phyloP scores from a whole-genome alignment of 2,888 invertebrate genomes.

The Scaptomyza caliginosa region DNA sequence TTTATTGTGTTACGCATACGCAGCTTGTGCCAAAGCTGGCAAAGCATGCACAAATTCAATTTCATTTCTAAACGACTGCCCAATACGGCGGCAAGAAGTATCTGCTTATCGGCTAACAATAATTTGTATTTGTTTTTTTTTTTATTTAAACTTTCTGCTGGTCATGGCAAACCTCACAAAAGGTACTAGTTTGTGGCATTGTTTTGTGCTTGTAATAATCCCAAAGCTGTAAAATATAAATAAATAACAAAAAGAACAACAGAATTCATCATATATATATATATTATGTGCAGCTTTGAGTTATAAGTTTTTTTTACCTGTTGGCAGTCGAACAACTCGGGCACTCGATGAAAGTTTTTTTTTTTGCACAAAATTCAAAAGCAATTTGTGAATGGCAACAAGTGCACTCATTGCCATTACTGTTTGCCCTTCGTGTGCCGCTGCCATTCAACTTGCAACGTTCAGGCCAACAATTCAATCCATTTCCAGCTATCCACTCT shows the following conservation, averaged over 20 bases:
- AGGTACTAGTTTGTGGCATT: conserved; percentile 24
- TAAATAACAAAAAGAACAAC: background rate
- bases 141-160: conserved; percentile 18
- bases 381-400: conserved; percentile 65
- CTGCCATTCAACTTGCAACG: conserved; percentile 10
- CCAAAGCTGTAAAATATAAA: conserved; percentile 3
- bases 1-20: conserved; percentile 63
- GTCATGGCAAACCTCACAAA: conserved; percentile 8
- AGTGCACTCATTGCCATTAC: conserved; percentile 54
- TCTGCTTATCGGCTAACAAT: background rate
- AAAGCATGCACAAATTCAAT: conserved; percentile 34
- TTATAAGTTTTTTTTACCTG: conserved; percentile 58
- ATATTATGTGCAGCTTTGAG: conserved; percentile 34
- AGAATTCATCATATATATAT: too few relatives aligned
- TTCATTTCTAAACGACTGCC: conserved; percentile 16
- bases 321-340: conserved; percentile 35
- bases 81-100: background rate
- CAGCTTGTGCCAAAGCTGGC: conserved; percentile 30
- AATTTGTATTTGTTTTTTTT: background rate
- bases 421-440: conserved; percentile 24
- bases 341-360: conserved; percentile 40
- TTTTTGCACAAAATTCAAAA: conserved; percentile 56
- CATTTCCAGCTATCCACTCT: background rate
- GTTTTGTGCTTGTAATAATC: conserved; percentile 31
- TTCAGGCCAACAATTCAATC: background rate